Evolutionary conservation across 2,888 invertebrate species (phyloP).

Genomic region (Clusia tigrina): DNA sequence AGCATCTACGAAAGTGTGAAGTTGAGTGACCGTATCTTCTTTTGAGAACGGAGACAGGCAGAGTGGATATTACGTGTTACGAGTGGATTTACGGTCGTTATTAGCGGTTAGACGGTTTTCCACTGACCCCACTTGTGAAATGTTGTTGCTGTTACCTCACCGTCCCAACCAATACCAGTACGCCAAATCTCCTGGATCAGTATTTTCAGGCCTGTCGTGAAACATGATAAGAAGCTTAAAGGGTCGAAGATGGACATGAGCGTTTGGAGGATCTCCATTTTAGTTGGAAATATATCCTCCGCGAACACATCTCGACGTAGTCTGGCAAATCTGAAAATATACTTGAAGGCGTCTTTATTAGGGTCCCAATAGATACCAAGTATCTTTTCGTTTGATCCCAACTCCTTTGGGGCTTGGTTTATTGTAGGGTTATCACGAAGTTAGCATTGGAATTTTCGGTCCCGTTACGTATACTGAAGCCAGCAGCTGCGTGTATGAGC

Average conservation of each 20-base stretch:
- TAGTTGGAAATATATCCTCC: constrained; percentile 26
- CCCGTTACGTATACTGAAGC: too few species aligned
- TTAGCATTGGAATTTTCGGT: too few species aligned
- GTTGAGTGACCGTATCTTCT: not conserved
- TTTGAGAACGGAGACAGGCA: constrained; percentile 24
- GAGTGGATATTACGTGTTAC: too few species aligned
- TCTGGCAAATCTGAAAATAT: constrained; percentile 34
- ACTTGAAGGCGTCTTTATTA: constrained; percentile 26
- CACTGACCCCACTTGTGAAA: constrained; percentile 28
- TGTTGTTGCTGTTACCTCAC: constrained; percentile 18
- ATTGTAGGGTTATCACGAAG: too few species aligned
- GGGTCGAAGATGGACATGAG: constrained; percentile 37
- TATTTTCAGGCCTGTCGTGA: constrained; percentile 32
- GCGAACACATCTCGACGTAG: constrained; percentile 29
- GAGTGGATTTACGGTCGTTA: constrained; percentile 19
- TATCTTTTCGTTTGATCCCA: not conserved
- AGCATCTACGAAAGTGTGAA: constrained; percentile 15
- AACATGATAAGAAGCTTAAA: constrained; percentile 31
- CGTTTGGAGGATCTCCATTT: constrained; percentile 31
- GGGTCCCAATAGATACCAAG: constrained; percentile 13
- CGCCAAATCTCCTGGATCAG: constrained; percentile 38
- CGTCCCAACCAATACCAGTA: constrained; percentile 32
- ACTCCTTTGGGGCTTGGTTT: not conserved
- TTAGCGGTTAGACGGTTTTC: constrained; percentile 26
- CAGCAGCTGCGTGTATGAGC: too few species aligned